These are phyloP conservation scores for Thereva nobilitata DNA, from an alignment of 2,888 invertebrate genomes.

Conservation along the genomic window DNA sequence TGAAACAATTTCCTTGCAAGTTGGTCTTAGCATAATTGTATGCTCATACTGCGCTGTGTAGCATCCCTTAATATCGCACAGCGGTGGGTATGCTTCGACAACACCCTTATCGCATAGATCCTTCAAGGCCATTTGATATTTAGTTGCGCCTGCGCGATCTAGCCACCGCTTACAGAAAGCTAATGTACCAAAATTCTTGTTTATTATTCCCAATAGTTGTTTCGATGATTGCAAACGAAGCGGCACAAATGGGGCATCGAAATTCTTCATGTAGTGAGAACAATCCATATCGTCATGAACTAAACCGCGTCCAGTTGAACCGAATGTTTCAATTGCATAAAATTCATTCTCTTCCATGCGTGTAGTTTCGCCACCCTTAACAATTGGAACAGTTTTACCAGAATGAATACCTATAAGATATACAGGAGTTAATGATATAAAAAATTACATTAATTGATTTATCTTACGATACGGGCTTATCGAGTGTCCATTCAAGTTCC, in stretches of 20 bases:
- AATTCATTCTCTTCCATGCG: slow-evolving; percentile 99
- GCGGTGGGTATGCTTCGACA: slow-evolving; percentile 97
- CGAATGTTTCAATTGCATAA: slow-evolving; percentile 99
- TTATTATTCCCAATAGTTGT: slow-evolving; percentile 86
- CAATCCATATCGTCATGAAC: slow-evolving; percentile 99
- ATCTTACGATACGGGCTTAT: slow-evolving; percentile 93
- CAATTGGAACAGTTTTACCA: slow-evolving; percentile 99
- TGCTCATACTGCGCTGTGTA: slow-evolving; percentile 99
- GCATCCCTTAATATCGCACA: slow-evolving; percentile 95
- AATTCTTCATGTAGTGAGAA: slow-evolving; percentile 99
- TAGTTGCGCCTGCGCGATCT: slow-evolving; percentile 94
- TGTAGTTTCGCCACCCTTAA: slow-evolving; percentile 96
- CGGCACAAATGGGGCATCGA: slow-evolving; percentile 89
- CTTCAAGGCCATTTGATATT: slow-evolving; percentile 97
- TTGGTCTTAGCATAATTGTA: slow-evolving; percentile 94
- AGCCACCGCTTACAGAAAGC: slow-evolving; percentile 99
- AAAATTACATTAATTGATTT: neutral
- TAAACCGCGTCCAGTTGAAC: slow-evolving; percentile 91
- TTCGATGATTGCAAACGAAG: slow-evolving; percentile 92
- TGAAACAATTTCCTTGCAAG: slow-evolving; percentile 97
- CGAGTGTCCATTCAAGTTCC: slow-evolving; percentile 99
- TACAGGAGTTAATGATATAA: neutral
- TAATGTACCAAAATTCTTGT: slow-evolving; percentile 95
- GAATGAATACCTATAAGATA: slow-evolving; percentile 76
- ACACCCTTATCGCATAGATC: slow-evolving; percentile 97